These are phyloP conservation scores for Orientallactaga sibirica DNA, from an alignment of 2,797 vertebrate species.

Conservation along the genomic window DNA sequence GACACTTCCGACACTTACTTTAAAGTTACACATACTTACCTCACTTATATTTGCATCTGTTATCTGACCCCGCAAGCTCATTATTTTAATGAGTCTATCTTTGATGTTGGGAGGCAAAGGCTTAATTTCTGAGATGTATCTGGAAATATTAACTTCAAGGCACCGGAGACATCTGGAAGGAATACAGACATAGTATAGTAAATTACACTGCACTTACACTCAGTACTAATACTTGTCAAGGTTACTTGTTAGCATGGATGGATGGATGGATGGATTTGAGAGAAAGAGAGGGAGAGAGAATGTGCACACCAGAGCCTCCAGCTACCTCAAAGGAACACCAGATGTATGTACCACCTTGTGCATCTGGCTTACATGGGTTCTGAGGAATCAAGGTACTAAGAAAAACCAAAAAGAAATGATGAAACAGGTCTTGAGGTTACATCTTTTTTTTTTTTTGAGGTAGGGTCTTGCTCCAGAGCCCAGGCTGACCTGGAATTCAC, in stretches of 20 bases:
- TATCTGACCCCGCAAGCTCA: constrained; percentile 90
- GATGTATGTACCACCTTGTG: no score
- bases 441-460: not conserved
- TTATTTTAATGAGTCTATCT: constrained; percentile 91
- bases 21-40: constrained; percentile 87
- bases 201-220: constrained; percentile 12
- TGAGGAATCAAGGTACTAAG: no score
- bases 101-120: constrained; percentile 91
- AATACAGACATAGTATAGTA: constrained; percentile 69
- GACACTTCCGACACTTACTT: not conserved
- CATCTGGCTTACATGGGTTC: no score
- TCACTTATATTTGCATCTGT: constrained; percentile 92
- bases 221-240: not conserved
- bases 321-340: no score
- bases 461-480: not conserved
- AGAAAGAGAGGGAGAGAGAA: no score
- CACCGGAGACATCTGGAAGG: constrained; percentile 89
- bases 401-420: no score
- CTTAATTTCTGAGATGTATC: constrained; percentile 89
- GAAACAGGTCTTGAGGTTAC: no score
- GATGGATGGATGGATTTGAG: no score
- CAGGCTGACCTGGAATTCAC: not conserved
- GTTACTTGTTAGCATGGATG: not conserved
- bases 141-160: constrained; percentile 89
- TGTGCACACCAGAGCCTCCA: no score